Base-by-base conservation (phyloP, 2,797 vertebrate species). In the Takifugu ocellatus region DNA sequence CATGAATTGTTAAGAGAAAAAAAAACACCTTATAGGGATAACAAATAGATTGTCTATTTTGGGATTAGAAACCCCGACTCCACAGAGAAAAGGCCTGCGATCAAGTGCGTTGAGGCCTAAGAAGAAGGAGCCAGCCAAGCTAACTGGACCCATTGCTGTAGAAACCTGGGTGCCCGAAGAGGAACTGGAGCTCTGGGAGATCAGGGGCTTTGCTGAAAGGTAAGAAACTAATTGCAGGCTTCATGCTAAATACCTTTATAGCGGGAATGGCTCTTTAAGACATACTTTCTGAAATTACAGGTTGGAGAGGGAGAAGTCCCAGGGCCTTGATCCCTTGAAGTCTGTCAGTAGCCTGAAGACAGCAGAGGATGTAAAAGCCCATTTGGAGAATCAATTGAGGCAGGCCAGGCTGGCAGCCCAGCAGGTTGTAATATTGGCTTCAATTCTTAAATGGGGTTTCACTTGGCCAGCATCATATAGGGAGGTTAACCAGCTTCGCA, bases 151-250 rank as follows among this genome's bases (percentile, higher is more conserved):
- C 16, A 89, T 98, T 36, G 93, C 98, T 43, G 93, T 99, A 61
- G 97, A 99, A 88, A 95, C 93, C 0, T 99, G 97, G 97, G 92
- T 98, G 26, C 79, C 94, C 2, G 97, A 99, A 66, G 97, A 99
- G 75, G 97, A 99, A 7, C 85, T 99, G 89, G 97, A 99, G 61
- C 90, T 98, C 21, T 99, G 97, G 97, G 97, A 99, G 88, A 99
- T 99, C 82, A 92, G 94, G 87, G 96, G 95, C 44, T 99, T 99
- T 89, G 90, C 97, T 66, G 97, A 99, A 88, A 95, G 94, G 97
- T 98, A 84, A 59, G 62, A 25, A 53, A 46, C 2, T 2, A 2
- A 12, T n/a, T 12, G 17, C 6, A 3, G 24, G 2, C 12, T 12
- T 24, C 33, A 6, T n/a, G 8, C 12, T 57, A 21, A 36, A 26